These are phyloP conservation scores for Asbolus verrucosus DNA, from an alignment of 1,140 invertebrate species.

Conservation along the genomic window DNA sequence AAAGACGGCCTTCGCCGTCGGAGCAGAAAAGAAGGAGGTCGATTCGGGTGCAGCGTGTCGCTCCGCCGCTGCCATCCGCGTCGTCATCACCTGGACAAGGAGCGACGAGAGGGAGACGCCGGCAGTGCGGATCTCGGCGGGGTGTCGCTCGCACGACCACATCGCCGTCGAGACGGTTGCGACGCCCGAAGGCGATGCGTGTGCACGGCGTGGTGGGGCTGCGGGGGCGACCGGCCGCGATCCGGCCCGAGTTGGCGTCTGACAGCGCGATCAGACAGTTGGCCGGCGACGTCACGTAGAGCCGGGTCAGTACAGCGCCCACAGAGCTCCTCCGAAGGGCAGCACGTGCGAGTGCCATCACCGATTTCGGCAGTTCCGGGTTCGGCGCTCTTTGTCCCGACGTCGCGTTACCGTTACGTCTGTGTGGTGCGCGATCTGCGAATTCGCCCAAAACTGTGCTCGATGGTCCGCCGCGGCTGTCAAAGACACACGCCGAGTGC, in stretches of 20 bases:
- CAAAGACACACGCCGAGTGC: constrained; percentile 34
- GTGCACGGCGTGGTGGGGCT: constrained; percentile 42
- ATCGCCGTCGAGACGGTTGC: background rate
- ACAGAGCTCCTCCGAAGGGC: constrained; percentile 22
- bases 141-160: background rate
- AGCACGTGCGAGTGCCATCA: constrained; percentile 4
- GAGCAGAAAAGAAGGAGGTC: too few relatives aligned
- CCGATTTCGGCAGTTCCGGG: constrained; percentile 43
- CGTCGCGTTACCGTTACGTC: background rate
- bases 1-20: too few relatives aligned
- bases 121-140: background rate
- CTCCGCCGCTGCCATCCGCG: too few relatives aligned
- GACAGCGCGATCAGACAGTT: constrained; percentile 45
- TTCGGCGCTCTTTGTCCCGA: constrained; percentile 40
- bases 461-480: too few relatives aligned
- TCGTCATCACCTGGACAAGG: too few relatives aligned
- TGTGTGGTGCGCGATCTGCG: too few relatives aligned
- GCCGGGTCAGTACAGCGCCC: constrained; percentile 30
- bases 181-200: constrained; percentile 24
- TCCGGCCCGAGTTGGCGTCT: constrained; percentile 18
- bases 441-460: too few relatives aligned
- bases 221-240: constrained; percentile 44
- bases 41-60: too few relatives aligned
- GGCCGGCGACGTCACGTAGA: constrained; percentile 42
- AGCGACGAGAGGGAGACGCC: too few relatives aligned